Base-by-base conservation (phyloP, 2,113 vertebrate species). In the Sigmodon hispidus region DNA sequence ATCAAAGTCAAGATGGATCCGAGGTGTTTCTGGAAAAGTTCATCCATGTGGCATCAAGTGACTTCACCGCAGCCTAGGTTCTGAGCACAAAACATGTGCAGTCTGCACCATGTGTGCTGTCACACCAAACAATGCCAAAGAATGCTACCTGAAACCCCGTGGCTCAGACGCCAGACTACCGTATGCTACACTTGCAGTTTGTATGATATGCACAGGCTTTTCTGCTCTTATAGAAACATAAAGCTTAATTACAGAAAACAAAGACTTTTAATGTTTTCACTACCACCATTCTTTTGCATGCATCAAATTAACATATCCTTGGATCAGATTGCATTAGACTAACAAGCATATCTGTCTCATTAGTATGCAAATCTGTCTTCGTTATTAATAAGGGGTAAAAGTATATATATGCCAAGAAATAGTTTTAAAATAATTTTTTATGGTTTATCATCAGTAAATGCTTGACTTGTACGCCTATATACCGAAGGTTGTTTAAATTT, bases 181-280 rank as follows among this genome's bases (percentile, higher is more conserved):
- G 13, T 69, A 67, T 40, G 61, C 22, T 26, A 52, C 15, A 2
- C 65, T 50, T 52, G 24, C 31, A 69, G 63, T n/a, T 69, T 87
- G 34, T n/a, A 69, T 36, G 45, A 50, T 69, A 36, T 45, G 16
- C 24, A 26, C 17, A 50, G 34, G 21, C 48, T 70, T 52, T 40
- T 87, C 65, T 87, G 65, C 65, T 70, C 85, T 87, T 87, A 69
- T 17, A 87, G 65, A 70, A 87, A 87, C 65, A 87, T 16, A 70
- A 87, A 36, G 19, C 26, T 87, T 87, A n/a, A 87, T 87, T 55
- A 87, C 34, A 70, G 65, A 70, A 87, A 70, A 87, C 85, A 70
- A 87, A 87, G 85, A 70, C 65, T 70, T 50, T 55, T 29, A 69
- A 87, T 55, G 34, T 50, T 70, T 87, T 87, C 34, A 48, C 34